Conservation (phyloP, 2,797 vertebrate genomes). For the Cuculus canorus region DNA sequence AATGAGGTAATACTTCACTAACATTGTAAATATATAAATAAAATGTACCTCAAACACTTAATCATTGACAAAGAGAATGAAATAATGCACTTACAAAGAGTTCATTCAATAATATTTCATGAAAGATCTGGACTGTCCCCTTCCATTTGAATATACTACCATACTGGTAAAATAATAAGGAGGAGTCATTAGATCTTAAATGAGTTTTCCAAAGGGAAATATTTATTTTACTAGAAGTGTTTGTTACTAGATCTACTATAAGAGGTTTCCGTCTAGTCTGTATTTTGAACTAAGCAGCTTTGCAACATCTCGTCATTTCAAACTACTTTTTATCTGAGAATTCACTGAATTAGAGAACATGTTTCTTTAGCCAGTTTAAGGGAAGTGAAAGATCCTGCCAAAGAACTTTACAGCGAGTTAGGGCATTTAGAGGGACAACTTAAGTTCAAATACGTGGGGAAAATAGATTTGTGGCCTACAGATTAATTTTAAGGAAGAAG, state of each 20-base stretch:
- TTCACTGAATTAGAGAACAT: background rate
- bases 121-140: background rate
- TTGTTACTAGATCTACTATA: constrained; percentile 15
- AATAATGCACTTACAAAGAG: background rate
- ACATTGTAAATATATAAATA: background rate
- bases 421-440: constrained; percentile 19
- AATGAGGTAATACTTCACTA: background rate
- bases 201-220: constrained; percentile 22
- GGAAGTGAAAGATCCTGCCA: constrained; percentile 1
- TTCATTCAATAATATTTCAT: background rate
- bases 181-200: background rate
- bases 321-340: constrained; percentile 16
- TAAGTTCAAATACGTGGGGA: background rate
- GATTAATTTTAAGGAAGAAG: background rate
- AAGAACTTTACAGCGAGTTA: constrained; percentile 1
- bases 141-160: background rate
- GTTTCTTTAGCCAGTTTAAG: background rate
- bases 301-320: constrained; percentile 23
- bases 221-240: constrained; percentile 14
- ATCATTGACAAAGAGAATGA: background rate
- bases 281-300: constrained; percentile 39
- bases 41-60: background rate
- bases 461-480: background rate
- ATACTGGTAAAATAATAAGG: background rate
- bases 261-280: background rate